These are phyloP conservation scores for Vulpes ferrilata DNA, from an alignment of 2,113 vertebrate species.

Conservation along the genomic window DNA sequence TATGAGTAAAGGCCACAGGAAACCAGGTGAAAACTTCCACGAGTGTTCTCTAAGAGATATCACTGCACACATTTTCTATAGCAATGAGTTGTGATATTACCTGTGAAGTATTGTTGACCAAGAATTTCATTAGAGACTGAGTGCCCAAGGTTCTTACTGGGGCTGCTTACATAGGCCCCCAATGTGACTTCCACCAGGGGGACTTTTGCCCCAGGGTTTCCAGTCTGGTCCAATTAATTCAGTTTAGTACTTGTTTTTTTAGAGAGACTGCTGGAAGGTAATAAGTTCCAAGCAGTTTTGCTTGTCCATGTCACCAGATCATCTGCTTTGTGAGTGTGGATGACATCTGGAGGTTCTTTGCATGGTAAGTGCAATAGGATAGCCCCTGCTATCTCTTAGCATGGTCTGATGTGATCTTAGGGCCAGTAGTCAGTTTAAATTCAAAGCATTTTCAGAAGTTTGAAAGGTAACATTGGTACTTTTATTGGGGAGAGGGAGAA, in stretches of 20 bases:
- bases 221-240: neutral
- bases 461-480: neutral
- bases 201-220: neutral
- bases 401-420: neutral
- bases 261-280: neutral
- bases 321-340: neutral
- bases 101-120: neutral
- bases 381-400: neutral
- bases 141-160: neutral
- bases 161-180: neutral
- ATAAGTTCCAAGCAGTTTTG: conserved; percentile 6
- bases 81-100: neutral
- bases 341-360: neutral
- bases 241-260: neutral
- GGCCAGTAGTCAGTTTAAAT: neutral
- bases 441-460: neutral
- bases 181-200: neutral
- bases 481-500: neutral
- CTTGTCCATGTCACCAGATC: neutral
- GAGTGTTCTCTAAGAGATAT: neutral
- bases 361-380: neutral
- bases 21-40: neutral
- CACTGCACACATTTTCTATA: neutral
- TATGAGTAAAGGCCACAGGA: neutral
- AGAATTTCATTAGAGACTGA: neutral